Evolutionary conservation across 1,140 invertebrate genomes (phyloP), one percentile per base, ranked within the genome.

Genomic region (Drosophila takahashii): DNA sequence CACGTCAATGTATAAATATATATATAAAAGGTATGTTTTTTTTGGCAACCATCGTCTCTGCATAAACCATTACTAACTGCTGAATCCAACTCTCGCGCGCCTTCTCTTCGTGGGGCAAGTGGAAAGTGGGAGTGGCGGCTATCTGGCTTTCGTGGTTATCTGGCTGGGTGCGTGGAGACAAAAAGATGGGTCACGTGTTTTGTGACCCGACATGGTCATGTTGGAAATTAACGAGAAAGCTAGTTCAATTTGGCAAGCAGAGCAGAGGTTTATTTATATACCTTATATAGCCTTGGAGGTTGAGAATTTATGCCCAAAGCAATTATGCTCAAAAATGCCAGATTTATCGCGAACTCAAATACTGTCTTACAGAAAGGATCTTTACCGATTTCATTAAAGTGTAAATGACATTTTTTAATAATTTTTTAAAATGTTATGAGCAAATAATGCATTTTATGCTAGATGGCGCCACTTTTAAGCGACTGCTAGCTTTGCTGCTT

Each of bases 11-110:
- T 51, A 51, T 51, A 51, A 51, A 51, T 51, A 51, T 51, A 9
- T 32, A 9, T 32, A 8, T 32, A 32, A 2, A 22, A 22, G 22
- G 22, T 22, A 22, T 22, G 22, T 22, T 22, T 32, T 32, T 57
- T 59, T 69, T 74, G 39, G 64, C 65, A 60, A 56, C 32, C 72
- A 42, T 60, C 41, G 36, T 32, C 36, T 15, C 71, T 77, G 67
- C 61, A 77, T 61, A 77, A 79, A 78, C 52, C 80, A 78, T 75
- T 84, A 76, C 79, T 84, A 76, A 84, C 71, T 71, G 80, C 64
- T 61, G 57, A 57, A 51, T 50, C 57, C 57, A 48, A 22, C 26
- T 39, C 58, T 22, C 58, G 56, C 16, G 36, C 65, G 42, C 41
- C 41, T 61, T 71, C 41, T 51, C 58, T 66, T 32, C 61, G 58